These are phyloP conservation scores for Coluber constrictor DNA, from an alignment of 2,797 vertebrate genomes.

Conservation along the genomic window DNA sequence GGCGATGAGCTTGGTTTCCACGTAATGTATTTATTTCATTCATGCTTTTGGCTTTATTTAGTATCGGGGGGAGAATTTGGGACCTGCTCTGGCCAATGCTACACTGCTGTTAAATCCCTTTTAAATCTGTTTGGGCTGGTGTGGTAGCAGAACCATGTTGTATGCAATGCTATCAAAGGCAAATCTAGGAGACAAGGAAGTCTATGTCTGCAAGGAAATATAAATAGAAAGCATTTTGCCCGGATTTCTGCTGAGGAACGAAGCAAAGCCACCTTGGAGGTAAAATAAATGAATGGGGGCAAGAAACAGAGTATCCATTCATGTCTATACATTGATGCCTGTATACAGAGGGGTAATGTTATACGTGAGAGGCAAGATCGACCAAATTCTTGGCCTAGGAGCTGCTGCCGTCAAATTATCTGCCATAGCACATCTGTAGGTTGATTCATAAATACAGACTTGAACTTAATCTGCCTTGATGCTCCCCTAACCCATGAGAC, in stretches of 20 bases:
- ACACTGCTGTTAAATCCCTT: neutral
- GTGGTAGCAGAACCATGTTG: neutral
- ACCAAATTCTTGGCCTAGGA: neutral
- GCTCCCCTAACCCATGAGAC: neutral
- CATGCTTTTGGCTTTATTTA: conserved; percentile 20
- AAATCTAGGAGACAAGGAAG: conserved; percentile 15
- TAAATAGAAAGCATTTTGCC: conserved; percentile 21
- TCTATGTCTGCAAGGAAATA: conserved; percentile 25
- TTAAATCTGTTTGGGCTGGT: neutral
- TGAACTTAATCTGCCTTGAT: neutral
- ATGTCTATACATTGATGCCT: neutral
- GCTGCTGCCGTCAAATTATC: neutral
- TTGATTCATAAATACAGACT: neutral
- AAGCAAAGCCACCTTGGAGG: conserved; percentile 12
- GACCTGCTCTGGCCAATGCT: neutral
- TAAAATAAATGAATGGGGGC: conserved; percentile 23
- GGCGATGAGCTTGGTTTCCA: neutral
- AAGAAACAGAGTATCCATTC: conserved; percentile 29
- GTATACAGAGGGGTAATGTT: conserved; percentile 4
- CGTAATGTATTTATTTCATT: conserved; percentile 7
- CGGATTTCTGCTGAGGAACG: conserved; percentile 2
- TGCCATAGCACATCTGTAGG: neutral
- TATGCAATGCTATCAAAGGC: conserved; percentile 1
- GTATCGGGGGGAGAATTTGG: neutral
- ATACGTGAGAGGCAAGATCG: neutral